Conservation (phyloP, 1,140 invertebrate species). For the Meloidogyne exigua region DNA sequence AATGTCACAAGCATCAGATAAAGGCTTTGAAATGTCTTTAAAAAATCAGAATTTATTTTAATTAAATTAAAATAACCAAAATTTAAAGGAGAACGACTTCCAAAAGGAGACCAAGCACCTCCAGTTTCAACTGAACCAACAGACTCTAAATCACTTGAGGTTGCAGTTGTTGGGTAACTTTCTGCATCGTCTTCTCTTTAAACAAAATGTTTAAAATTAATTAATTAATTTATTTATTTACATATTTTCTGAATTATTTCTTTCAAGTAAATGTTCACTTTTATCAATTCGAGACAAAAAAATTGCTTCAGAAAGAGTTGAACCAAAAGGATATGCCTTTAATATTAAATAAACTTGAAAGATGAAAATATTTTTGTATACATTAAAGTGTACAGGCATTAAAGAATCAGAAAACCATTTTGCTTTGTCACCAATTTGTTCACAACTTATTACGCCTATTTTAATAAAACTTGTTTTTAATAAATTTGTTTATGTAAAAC, state of each 20-base stretch:
- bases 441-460: slow-evolving; percentile 84
- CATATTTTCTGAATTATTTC: slow-evolving; percentile 3
- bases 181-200: slow-evolving; percentile 25
- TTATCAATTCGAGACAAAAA: slow-evolving; percentile 22
- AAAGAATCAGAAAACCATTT: slow-evolving; percentile 85
- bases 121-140: slow-evolving; percentile 17
- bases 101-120: slow-evolving; percentile 26
- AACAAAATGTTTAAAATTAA: neutral
- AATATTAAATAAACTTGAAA: slow-evolving; percentile 26
- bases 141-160: slow-evolving; percentile 35
- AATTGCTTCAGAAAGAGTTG: slow-evolving; percentile 64
- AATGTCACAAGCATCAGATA: slow-evolving; percentile 58
- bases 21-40: slow-evolving; percentile 46
- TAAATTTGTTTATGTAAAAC: too few species aligned
- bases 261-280: slow-evolving; percentile 18
- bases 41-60: slow-evolving; percentile 34
- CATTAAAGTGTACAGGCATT: slow-evolving; percentile 83
- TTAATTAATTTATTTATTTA: neutral
- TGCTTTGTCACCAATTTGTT: slow-evolving; percentile 90
- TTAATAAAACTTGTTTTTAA: too few species aligned
- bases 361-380: slow-evolving; percentile 68
- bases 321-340: slow-evolving; percentile 59
- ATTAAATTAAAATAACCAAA: slow-evolving; percentile 24
- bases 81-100: slow-evolving; percentile 25
- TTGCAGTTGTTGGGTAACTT: slow-evolving; percentile 22